These are phyloP conservation scores for Puma concolor DNA, from an alignment of 2,113 vertebrate species.

Conservation along the genomic window DNA sequence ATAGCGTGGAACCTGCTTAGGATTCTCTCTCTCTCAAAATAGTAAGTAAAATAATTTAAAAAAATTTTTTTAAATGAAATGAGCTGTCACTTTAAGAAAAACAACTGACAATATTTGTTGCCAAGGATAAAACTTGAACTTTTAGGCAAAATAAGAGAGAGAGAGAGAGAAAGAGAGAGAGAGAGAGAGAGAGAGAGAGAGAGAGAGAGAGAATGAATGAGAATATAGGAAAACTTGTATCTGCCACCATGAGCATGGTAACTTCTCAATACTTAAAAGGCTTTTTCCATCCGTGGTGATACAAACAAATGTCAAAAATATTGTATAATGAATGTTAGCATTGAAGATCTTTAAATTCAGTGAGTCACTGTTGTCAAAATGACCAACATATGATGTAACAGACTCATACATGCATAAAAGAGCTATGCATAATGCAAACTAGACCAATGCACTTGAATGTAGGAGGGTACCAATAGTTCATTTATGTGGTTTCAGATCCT, in stretches of 20 bases:
- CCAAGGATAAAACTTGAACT: not conserved
- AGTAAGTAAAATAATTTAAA: too few species aligned
- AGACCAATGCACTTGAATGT: not conserved
- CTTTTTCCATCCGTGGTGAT: not conserved
- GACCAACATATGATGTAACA: not conserved
- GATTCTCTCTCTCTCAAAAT: too few species aligned
- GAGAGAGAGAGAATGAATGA: not conserved
- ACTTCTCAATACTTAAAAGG: not conserved
- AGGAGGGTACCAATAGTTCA: not conserved
- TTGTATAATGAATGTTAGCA: not conserved
- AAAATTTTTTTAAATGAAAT: not conserved
- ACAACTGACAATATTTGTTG: slow-evolving; percentile 40
- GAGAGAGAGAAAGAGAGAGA: not conserved
- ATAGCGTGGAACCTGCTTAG: too few species aligned
- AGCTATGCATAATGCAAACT: not conserved
- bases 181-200: not conserved
- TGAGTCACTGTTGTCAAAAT: slow-evolving; percentile 12
- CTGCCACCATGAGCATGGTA: not conserved
- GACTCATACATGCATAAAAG: not conserved
- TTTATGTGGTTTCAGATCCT: not conserved
- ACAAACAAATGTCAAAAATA: not conserved
- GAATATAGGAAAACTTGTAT: not conserved
- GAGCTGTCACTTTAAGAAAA: not conserved
- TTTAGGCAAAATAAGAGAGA: not conserved
- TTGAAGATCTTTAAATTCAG: not conserved